Evolutionary conservation across 1,140 invertebrate genomes (phyloP).

Genomic region (Drosophila sechellia): DNA sequence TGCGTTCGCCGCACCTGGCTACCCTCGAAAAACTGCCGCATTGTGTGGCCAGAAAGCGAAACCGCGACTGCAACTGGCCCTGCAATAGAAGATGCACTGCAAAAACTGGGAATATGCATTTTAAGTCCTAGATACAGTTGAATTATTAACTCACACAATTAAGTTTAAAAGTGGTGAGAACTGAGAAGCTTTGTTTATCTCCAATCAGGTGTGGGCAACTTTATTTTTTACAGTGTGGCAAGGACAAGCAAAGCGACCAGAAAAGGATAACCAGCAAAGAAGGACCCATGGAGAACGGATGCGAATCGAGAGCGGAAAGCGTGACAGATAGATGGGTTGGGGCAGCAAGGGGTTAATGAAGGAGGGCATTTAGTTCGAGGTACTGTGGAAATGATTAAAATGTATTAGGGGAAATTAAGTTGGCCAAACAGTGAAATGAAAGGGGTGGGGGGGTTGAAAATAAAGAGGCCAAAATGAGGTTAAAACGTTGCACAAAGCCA

Average conservation of each 20-base stretch:
- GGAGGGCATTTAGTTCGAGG: conserved; percentile 18
- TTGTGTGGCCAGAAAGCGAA: conserved; percentile 71
- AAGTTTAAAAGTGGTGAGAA: too few relatives aligned
- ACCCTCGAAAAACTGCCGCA: conserved; percentile 51
- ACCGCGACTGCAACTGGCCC: conserved; percentile 47
- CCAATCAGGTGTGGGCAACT: too few relatives aligned
- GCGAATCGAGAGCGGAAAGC: conserved; percentile 67
- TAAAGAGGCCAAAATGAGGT: neutral
- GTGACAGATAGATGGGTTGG: conserved; percentile 44
- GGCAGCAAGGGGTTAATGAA: conserved; percentile 9
- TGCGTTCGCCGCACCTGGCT: neutral
- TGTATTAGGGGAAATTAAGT: conserved; percentile 14
- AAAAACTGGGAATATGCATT: neutral
- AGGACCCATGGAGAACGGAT: conserved; percentile 36
- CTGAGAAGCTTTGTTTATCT: too few relatives aligned
- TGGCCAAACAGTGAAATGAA: neutral
- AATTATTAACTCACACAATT: too few relatives aligned
- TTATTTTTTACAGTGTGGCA: neutral
- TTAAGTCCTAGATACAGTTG: too few relatives aligned
- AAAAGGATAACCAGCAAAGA: neutral
- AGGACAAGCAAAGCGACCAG: conserved; percentile 1
- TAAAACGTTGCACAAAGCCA: neutral
- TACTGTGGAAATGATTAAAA: conserved; percentile 30
- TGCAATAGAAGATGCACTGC: conserved; percentile 2
- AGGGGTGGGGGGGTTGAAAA: neutral